Conservation (phyloP, 2,888 invertebrate species). For the Lumbricus terrestris region DNA sequence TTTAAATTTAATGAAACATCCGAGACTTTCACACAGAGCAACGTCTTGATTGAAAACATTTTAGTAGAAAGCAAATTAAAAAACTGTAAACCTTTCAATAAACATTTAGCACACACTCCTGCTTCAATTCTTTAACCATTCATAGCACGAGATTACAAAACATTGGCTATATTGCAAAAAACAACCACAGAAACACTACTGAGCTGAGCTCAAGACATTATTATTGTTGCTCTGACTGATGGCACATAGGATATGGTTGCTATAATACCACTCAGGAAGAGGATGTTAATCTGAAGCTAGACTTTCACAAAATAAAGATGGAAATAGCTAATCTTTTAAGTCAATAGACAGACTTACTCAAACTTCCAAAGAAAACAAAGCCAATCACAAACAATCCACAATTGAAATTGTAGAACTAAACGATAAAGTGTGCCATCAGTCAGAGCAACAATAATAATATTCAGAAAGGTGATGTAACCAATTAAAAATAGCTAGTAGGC, state of each 20-base stretch:
- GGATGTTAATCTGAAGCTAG: neutral
- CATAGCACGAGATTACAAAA: too few species aligned
- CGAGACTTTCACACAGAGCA: neutral
- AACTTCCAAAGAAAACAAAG: neutral
- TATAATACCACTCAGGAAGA: neutral
- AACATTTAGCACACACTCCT: neutral
- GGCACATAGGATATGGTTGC: too few species aligned
- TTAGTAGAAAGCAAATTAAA: neutral
- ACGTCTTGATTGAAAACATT: neutral
- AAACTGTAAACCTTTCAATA: neutral
- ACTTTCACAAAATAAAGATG: neutral
- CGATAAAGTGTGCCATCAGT: too few species aligned
- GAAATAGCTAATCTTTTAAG: neutral
- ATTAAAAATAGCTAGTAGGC: neutral
- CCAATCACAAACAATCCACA: neutral
- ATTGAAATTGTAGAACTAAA: neutral
- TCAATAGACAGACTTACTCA: neutral
- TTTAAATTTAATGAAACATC: too few species aligned
- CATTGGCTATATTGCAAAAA: too few species aligned
- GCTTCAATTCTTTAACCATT: too few species aligned
- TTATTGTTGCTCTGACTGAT: too few species aligned
- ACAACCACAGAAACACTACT: too few species aligned
- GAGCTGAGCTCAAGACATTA: neutral
- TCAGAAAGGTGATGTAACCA: neutral
- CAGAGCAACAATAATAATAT: neutral